Conservation (phyloP, 2,113 vertebrate genomes). For the Orycteropus afer region DNA sequence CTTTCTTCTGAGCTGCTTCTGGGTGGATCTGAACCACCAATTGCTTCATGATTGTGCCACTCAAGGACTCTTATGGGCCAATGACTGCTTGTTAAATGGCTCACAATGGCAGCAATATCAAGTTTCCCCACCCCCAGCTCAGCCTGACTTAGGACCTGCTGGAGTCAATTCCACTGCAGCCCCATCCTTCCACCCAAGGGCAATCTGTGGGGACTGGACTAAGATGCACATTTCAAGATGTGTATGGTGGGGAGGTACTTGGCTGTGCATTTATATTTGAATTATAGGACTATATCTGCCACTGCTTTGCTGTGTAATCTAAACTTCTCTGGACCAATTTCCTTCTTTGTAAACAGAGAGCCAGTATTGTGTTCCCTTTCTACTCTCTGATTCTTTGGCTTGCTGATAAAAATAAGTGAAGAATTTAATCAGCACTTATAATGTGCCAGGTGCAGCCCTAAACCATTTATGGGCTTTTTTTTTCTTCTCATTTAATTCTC, state of each 20-base stretch:
- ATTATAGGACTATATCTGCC: background rate
- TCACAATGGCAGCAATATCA: background rate
- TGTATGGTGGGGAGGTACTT: no score
- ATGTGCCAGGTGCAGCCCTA: background rate
- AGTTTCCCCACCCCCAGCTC: rapidly evolving
- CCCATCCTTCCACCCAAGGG: background rate
- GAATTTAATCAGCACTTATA: background rate
- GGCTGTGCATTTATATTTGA: background rate
- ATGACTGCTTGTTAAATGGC: background rate
- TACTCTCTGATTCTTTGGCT: background rate
- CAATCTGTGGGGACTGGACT: rapidly evolving
- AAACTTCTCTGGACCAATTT: background rate
- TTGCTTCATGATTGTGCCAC: no score
- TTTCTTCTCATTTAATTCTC: background rate
- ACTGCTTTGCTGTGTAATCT: background rate
- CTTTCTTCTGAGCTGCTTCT: no score
- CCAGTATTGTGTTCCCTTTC: background rate
- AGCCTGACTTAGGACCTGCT: background rate
- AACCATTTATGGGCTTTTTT: background rate
- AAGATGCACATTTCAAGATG: background rate
- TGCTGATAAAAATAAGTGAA: background rate
- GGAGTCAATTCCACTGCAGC: background rate
- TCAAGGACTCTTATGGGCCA: no score
- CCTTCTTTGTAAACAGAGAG: background rate
- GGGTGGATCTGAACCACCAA: no score